Evolutionary conservation across 2,113 vertebrate genomes (phyloP).

Genomic region (Promerops cafer): DNA sequence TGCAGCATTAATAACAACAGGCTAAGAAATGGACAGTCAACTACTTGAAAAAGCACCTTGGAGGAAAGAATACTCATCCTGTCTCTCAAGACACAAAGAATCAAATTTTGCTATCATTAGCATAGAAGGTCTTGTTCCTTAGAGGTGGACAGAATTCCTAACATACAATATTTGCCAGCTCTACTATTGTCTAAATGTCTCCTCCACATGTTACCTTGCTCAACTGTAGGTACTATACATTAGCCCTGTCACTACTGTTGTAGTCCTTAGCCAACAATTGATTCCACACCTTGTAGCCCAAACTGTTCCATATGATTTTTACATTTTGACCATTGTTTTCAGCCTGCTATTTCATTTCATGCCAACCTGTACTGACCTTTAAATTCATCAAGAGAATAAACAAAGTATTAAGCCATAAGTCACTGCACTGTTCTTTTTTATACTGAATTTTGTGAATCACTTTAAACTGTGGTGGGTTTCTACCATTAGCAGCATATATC

Average conservation of each 20-base stretch:
- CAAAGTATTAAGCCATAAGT: neutral
- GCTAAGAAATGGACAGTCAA: neutral
- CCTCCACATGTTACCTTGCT: neutral
- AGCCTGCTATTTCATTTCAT: neutral
- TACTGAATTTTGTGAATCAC: neutral
- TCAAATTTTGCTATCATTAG: neutral
- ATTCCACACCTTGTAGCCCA: neutral
- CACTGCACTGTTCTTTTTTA: neutral
- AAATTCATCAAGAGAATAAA: neutral
- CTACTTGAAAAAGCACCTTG: neutral
- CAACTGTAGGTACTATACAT: neutral
- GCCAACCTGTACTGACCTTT: neutral
- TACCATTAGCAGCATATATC: neutral
- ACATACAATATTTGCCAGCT: neutral
- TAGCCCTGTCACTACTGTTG: neutral
- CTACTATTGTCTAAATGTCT: neutral
- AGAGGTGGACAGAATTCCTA: neutral
- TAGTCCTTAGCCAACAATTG: neutral
- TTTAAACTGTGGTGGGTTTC: neutral
- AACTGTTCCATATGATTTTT: neutral
- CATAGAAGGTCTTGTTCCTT: neutral
- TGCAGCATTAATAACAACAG: neutral
- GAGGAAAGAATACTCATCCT: neutral
- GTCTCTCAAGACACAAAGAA: neutral
- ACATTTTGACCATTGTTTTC: neutral